phyloP scores from a whole-genome alignment of 2,888 invertebrate genomes.

The Macrosoma leucophasiata region DNA sequence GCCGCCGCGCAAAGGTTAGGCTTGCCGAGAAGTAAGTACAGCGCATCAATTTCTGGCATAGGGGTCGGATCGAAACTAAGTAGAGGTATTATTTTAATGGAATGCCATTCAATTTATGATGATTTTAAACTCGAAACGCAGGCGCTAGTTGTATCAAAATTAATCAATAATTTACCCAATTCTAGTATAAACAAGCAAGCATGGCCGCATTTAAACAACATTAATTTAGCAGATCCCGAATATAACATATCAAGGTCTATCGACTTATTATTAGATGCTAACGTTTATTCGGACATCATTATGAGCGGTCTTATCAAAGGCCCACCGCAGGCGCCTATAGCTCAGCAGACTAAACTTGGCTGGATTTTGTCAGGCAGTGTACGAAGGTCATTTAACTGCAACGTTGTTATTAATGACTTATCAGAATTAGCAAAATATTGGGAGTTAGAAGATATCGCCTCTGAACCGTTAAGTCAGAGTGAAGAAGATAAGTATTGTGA shows the following conservation, averaged over 20 bases:
- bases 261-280: conserved; percentile 11
- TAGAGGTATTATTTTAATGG: conserved; percentile 6
- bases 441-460: conserved; percentile 17
- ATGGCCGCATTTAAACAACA: conserved; percentile 13
- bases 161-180: conserved; percentile 13
- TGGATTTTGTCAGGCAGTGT: conserved; percentile 15
- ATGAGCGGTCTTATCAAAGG: conserved; percentile 13
- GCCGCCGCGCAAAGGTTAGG: conserved; percentile 16
- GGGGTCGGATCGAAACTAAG: conserved; percentile 9
- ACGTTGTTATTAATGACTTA: conserved; percentile 14
- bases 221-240: conserved; percentile 9
- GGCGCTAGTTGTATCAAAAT: conserved; percentile 7
- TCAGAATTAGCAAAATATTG: conserved; percentile 17
- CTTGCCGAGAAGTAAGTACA: conserved; percentile 10
- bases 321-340: conserved; percentile 7
- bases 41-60: conserved; percentile 13
- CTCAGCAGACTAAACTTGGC: conserved; percentile 16
- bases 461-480: too few species aligned
- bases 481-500: conserved; percentile 16
- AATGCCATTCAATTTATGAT: conserved; percentile 5
- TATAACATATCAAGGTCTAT: conserved; percentile 10
- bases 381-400: conserved; percentile 19
- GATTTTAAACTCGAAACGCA: conserved; percentile 6
- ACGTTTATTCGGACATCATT: conserved; percentile 11
- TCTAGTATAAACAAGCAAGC: conserved; percentile 5